Conservation (phyloP, 2,888 invertebrate species). For the Euproctis similis region DNA sequence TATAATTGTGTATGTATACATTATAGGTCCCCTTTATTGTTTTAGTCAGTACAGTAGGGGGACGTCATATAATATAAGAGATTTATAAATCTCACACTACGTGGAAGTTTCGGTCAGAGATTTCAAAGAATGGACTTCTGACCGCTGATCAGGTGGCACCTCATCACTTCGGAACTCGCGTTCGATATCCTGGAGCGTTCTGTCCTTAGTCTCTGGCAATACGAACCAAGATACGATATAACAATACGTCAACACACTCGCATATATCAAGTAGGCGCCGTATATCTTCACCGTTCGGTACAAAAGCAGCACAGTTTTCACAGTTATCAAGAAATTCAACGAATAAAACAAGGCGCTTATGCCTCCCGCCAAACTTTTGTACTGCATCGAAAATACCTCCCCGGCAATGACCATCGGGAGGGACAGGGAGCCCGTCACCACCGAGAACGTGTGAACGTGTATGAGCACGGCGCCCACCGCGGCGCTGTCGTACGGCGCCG, state of each 20-base stretch:
- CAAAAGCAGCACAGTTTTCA: slow-evolving; percentile 22
- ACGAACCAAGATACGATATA: slow-evolving; percentile 14
- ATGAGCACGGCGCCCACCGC: slow-evolving; percentile 21
- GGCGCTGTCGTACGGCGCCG: slow-evolving; percentile 23
- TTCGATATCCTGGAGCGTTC: slow-evolving; percentile 28
- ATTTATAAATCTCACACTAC: too few species aligned
- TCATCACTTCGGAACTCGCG: slow-evolving; percentile 13
- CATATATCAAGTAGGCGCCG: slow-evolving; percentile 23
- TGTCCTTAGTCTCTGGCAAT: slow-evolving; percentile 28
- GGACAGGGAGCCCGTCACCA: slow-evolving; percentile 63
- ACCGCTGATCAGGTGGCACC: slow-evolving; percentile 34
- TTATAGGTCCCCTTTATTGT: too few species aligned
- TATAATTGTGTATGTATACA: too few species aligned
- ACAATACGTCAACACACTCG: slow-evolving; percentile 17
- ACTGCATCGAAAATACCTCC: slow-evolving; percentile 75
- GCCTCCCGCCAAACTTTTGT: slow-evolving; percentile 64
- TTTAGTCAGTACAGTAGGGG: too few species aligned
- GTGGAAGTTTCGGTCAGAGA: too few species aligned
- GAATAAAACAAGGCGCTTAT: slow-evolving; percentile 20
- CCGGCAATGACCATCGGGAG: slow-evolving; percentile 79
- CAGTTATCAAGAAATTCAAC: slow-evolving; percentile 16
- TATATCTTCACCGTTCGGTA: slow-evolving; percentile 16
- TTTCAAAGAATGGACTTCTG: slow-evolving; percentile 4
- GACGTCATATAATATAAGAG: too few species aligned
- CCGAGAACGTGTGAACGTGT: slow-evolving; percentile 39